Percentiles rank a stretch among this genome's conserved stretches.
Conservation (phyloP, 2,888 invertebrate genomes). For the Andricus quercusramuli region DNA sequence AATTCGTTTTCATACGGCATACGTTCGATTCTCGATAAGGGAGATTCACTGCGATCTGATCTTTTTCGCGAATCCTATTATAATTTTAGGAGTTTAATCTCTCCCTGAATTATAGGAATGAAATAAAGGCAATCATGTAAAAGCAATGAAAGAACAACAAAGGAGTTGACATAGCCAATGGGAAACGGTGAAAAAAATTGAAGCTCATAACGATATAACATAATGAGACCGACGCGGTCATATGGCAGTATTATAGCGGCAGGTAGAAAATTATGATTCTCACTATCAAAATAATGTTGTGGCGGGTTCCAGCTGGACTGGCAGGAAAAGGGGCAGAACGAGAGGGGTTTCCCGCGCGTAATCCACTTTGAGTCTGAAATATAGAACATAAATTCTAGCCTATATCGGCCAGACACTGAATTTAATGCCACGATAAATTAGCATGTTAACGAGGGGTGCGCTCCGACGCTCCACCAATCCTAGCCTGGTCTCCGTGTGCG, state of each 20-base stretch:
- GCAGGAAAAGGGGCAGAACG: conserved; percentile 45
- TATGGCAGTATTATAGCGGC: conserved; percentile 47
- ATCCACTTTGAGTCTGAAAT: conserved; percentile 71
- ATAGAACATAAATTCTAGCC: conserved; percentile 69
- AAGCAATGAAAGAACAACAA: neutral
- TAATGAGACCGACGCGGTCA: conserved; percentile 50
- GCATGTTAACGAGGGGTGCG: conserved; percentile 72
- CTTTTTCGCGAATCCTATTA: conserved; percentile 35
- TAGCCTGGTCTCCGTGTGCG: conserved; percentile 44
- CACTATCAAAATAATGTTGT: conserved; percentile 55
- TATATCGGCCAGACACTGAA: conserved; percentile 65
- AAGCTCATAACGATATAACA: conserved; percentile 35
- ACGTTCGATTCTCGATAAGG: conserved; percentile 22
- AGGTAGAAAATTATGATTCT: conserved; percentile 56
- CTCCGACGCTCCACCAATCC: conserved; percentile 19
- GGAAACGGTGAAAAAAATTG: conserved; percentile 40
- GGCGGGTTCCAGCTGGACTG: conserved; percentile 50
- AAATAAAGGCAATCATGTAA: neutral
- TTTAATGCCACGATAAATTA: conserved; percentile 76
- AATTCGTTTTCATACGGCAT: conserved; percentile 26
- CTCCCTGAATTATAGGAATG: conserved; percentile 39
- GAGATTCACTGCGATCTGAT: conserved; percentile 21
- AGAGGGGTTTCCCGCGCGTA: conserved; percentile 56
- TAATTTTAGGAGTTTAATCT: conserved; percentile 53
- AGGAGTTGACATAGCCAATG: conserved; percentile 41